These are phyloP conservation scores for Holacanthus passer DNA, from an alignment of 2,113 vertebrate genomes.

Conservation along the genomic window DNA sequence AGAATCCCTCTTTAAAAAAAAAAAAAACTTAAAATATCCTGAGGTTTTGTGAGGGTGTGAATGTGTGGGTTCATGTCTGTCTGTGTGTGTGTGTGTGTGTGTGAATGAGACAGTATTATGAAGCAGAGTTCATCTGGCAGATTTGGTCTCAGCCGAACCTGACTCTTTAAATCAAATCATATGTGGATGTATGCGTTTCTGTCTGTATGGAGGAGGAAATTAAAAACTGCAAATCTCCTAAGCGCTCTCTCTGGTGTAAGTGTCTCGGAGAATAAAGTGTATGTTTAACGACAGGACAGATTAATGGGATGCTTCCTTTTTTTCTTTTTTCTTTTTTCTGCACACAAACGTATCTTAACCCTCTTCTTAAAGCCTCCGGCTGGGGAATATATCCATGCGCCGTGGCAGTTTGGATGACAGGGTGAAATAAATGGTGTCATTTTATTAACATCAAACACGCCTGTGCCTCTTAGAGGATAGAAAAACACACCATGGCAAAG, in stretches of 20 bases:
- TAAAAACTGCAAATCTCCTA: neutral
- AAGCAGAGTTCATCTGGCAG: neutral
- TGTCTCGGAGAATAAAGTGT: neutral
- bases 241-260: neutral
- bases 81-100: neutral
- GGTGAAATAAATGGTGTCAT: constrained; percentile 32
- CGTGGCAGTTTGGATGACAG: constrained; percentile 23
- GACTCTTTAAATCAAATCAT: neutral
- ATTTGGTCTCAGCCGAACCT: constrained; percentile 6
- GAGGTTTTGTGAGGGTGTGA: constrained; percentile 7
- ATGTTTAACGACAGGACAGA: constrained; percentile 19
- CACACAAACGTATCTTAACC: neutral
- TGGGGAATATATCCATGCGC: neutral
- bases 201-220: constrained; percentile 3
- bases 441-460: constrained; percentile 40
- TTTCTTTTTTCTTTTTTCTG: neutral
- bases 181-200: neutral
- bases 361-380: constrained; percentile 1
- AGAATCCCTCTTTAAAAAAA: neutral
- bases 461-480: neutral
- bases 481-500: neutral
- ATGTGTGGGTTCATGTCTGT: neutral
- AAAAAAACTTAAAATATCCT: neutral
- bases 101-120: neutral
- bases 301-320: constrained; percentile 10